Evolutionary conservation across 2,113 vertebrate species (phyloP).

Genomic region (Mola mola): DNA sequence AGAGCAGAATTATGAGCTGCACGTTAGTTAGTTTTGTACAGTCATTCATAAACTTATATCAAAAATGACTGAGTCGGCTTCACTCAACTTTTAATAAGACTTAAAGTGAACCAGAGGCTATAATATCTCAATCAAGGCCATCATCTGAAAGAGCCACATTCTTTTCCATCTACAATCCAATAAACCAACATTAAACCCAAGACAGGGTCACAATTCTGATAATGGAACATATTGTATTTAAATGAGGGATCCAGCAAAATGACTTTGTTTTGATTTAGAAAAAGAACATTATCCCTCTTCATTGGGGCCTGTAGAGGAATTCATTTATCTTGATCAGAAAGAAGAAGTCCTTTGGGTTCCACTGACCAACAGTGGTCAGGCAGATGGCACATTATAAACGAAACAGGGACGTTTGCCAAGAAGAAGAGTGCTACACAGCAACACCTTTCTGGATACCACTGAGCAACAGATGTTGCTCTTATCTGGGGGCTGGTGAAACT

Average conservation of each 20-base stretch:
- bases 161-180: too few species aligned
- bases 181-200: too few species aligned
- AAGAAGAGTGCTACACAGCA: conserved; percentile 24
- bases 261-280: too few species aligned
- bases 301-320: conserved; percentile 27
- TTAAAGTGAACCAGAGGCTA: too few species aligned
- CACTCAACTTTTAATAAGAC: too few species aligned
- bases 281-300: conserved; percentile 42
- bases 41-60: conserved; percentile 25
- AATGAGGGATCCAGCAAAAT: too few species aligned
- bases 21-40: conserved; percentile 1
- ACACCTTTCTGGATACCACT: conserved; percentile 48
- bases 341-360: conserved; percentile 30
- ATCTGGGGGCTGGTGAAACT: conserved; percentile 48
- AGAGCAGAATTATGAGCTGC: conserved; percentile 11
- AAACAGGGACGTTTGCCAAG: conserved; percentile 49
- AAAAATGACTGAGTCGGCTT: too few species aligned
- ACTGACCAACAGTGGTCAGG: conserved; percentile 17
- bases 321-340: conserved; percentile 44
- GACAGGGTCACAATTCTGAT: conserved; percentile 3
- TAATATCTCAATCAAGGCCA: too few species aligned
- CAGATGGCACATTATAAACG: conserved; percentile 64
- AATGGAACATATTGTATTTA: too few species aligned
- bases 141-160: too few species aligned
- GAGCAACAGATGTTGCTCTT: conserved; percentile 70